Evolutionary conservation across 2,888 invertebrate species (phyloP).

Genomic region (Leucania comma): DNA sequence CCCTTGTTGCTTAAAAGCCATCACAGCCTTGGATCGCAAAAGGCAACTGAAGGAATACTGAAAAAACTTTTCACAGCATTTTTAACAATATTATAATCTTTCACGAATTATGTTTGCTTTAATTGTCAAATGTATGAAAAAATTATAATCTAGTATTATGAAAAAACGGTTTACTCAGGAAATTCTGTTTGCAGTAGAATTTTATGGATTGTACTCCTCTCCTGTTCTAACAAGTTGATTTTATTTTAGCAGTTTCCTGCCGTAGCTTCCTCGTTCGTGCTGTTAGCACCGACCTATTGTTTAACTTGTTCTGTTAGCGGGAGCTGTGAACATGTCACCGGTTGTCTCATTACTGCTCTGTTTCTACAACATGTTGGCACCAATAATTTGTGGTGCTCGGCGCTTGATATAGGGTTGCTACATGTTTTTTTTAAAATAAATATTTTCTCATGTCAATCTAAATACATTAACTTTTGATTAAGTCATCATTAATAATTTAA

Average conservation of each 20-base stretch:
- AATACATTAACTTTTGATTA: no score
- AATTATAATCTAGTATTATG: no score
- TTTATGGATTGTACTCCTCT: background rate
- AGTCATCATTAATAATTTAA: no score
- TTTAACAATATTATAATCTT: no score
- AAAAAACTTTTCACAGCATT: no score
- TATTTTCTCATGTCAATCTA: no score
- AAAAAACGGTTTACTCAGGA: no score
- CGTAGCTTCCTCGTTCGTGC: conserved; percentile 58
- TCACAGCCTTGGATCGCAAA: no score
- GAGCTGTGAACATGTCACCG: conserved; percentile 60
- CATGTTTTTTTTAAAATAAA: background rate
- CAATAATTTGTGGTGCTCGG: conserved; percentile 61
- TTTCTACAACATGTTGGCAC: conserved; percentile 61
- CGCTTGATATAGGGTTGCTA: conserved; percentile 40
- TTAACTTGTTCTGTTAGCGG: conserved; percentile 47
- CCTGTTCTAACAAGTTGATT: background rate
- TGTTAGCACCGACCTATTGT: conserved; percentile 62
- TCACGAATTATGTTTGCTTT: no score
- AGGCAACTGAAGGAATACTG: no score
- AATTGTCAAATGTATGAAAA: no score
- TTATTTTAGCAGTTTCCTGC: conserved; percentile 24
- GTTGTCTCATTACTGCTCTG: conserved; percentile 64
- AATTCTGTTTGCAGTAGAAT: background rate
- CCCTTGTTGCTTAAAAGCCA: no score